Evolutionary conservation across 2,113 vertebrate genomes (phyloP), one percentile per base, ranked within the genome.

Genomic region (Hystrix cristata): DNA sequence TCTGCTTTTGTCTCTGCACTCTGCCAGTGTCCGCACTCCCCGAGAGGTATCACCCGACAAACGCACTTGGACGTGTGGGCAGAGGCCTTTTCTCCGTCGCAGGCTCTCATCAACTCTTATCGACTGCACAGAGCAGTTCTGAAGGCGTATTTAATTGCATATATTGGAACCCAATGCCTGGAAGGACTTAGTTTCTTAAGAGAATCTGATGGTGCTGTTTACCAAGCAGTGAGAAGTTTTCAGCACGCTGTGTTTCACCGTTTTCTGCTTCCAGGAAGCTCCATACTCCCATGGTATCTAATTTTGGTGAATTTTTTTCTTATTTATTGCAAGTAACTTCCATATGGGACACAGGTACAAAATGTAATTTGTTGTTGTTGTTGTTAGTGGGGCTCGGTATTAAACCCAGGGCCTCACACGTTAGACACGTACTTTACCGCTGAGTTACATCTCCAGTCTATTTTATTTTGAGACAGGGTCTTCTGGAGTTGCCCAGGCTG

Each of bases 221-320:
- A 55, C 11, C 7, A 71, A 82, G 64, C 25, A 31, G 80, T 15
- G 53, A 62, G 51, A 78, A 16, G 3, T 16, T 38, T 38, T 29
- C 29, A 18, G 72, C 0, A 0, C 27, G 4, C 34, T 46, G 67
- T 38, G 67, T n/a, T 69, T n/a, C 38, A 7, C 19, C 16, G 34
- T 69, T 69, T n/a, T 90, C n/a, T 11, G 27, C 81, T 95, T 90
- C 57, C 18, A 76, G 74, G 38, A 87, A 87, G 29, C 84, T 91
- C 80, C 23, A 62, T 65, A 7, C 34, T 85, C 53, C 55, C 29
- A 1, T 60, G 25, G 43, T 69, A 55, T 79, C 87, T 79, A 62
- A 67, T 90, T 94, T 92, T 34, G 10, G 59, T 69, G 43, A 89
- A 64, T 96, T 89, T 90, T 64, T 71, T 91, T 93, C 7, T 91